Evolutionary conservation across 1,140 invertebrate genomes (phyloP).

Genomic region (Danaus plexippus): DNA sequence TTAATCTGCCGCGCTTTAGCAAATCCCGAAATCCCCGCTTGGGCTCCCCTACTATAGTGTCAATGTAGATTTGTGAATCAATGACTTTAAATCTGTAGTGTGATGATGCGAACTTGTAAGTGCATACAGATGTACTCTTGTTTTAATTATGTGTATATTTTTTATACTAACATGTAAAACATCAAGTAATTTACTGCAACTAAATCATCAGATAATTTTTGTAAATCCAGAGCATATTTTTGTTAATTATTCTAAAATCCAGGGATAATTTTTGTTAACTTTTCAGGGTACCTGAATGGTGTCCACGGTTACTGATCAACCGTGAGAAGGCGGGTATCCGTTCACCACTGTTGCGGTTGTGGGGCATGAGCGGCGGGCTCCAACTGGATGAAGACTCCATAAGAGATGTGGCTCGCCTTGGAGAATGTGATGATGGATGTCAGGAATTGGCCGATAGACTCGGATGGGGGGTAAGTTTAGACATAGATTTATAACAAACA

Average conservation of each 20-base stretch:
- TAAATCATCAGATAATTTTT: neutral
- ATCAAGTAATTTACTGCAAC: no score
- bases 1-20: no score
- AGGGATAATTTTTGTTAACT: no score
- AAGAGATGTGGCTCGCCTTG: conserved; percentile 89
- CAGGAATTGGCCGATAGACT: conserved; percentile 83
- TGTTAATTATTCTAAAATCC: no score
- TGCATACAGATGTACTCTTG: no score
- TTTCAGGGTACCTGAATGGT: conserved; percentile 77
- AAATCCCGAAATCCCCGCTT: no score
- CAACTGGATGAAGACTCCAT: conserved; percentile 79
- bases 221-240: neutral
- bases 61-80: no score
- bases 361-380: conserved; percentile 72
- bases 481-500: neutral
- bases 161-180: no score
- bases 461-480: conserved; percentile 81
- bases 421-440: conserved; percentile 92
- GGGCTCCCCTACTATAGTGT: no score
- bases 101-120: no score
- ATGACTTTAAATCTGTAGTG: no score
- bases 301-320: conserved; percentile 89
- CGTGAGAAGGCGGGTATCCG: conserved; percentile 76
- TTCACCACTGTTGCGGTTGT: conserved; percentile 42
- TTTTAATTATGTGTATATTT: no score